Conservation (phyloP, 2,888 invertebrate species). For the Tupiocoris notatus region DNA sequence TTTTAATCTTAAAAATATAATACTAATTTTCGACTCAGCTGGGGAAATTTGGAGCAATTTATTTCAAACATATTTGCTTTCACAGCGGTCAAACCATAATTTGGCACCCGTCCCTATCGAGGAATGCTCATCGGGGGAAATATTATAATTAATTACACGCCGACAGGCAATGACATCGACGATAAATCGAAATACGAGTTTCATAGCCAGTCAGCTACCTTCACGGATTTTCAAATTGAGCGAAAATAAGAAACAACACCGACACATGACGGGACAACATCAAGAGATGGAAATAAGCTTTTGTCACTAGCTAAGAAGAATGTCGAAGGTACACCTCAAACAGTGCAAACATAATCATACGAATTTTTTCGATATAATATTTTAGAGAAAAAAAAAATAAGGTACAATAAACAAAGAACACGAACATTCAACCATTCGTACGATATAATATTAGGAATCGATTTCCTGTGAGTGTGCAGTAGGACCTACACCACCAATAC, state of each 20-base stretch:
- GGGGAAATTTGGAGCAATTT: no score
- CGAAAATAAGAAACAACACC: slow-evolving; percentile 24
- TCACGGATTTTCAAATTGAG: not conserved
- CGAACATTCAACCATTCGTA: slow-evolving; percentile 42
- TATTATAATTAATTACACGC: no score
- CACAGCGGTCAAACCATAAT: no score
- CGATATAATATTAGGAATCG: slow-evolving; percentile 18
- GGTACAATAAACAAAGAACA: slow-evolving; percentile 9
- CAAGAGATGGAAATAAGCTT: slow-evolving; percentile 39
- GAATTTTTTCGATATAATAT: not conserved
- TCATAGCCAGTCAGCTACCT: not conserved
- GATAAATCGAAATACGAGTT: not conserved
- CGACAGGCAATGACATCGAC: no score
- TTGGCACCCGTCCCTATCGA: no score
- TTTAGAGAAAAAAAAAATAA: not conserved
- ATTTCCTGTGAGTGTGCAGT: slow-evolving; percentile 35
- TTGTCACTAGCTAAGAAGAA: slow-evolving; percentile 36
- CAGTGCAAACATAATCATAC: slow-evolving; percentile 29
- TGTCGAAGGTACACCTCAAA: slow-evolving; percentile 31
- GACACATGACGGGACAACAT: slow-evolving; percentile 37
- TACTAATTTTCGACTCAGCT: no score
- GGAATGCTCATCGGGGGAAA: no score
- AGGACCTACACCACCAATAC: not conserved
- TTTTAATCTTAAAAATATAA: no score
- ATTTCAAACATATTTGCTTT: no score